These are phyloP conservation scores for Temnothorax unifasciatus DNA, from an alignment of 2,888 invertebrate genomes.

Conservation along the genomic window DNA sequence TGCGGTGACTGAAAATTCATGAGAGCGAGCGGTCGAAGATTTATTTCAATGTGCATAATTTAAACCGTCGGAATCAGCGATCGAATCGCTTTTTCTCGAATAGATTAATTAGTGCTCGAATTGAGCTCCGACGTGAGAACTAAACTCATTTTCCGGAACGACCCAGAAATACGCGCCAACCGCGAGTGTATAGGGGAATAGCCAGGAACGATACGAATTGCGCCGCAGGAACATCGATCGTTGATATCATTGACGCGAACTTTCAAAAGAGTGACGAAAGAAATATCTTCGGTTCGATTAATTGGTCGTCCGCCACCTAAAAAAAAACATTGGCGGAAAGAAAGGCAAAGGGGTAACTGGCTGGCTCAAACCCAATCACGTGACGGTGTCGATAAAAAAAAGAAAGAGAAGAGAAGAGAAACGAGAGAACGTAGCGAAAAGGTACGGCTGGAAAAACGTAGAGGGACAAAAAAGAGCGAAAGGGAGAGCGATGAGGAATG, in stretches of 20 bases:
- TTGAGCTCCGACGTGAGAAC: conserved; percentile 40
- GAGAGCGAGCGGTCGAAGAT: conserved; percentile 40
- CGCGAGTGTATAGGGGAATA: neutral
- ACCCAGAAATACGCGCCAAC: conserved; percentile 29
- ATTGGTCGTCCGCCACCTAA: conserved; percentile 45
- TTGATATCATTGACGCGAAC: conserved; percentile 19
- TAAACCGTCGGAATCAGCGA: conserved; percentile 45
- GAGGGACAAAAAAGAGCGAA: conserved; percentile 31
- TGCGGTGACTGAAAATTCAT: conserved; percentile 45
- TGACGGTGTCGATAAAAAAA: conserved; percentile 28
- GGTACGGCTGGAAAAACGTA: neutral
- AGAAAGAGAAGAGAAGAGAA: conserved; percentile 7
- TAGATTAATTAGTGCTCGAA: conserved; percentile 45
- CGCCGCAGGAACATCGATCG: neutral
- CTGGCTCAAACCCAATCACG: conserved; percentile 19
- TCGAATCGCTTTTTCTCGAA: conserved; percentile 41
- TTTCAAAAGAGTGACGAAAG: conserved; percentile 20
- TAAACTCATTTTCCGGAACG: conserved; percentile 45
- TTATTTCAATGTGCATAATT: conserved; percentile 48
- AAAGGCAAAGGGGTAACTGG: neutral
- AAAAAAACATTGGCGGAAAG: conserved; percentile 18
- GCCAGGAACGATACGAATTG: neutral
- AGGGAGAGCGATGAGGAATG: conserved; percentile 42
- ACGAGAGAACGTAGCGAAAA: conserved; percentile 23
- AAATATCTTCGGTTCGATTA: conserved; percentile 57